Evolutionary conservation across 2,888 invertebrate genomes (phyloP).

Genomic region (Leucophenga maculata): DNA sequence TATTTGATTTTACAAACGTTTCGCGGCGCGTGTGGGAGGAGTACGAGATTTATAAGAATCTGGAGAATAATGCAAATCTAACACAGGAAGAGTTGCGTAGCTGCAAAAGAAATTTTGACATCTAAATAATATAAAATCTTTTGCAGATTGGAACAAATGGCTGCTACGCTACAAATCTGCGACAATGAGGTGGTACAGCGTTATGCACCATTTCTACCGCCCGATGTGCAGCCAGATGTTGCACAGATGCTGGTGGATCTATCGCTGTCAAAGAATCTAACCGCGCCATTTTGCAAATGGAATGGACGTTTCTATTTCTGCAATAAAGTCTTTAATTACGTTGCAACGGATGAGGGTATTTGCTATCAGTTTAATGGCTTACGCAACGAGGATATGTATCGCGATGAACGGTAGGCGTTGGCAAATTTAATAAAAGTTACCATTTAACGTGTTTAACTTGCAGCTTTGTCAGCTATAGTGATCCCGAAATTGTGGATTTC

Average conservation of each 20-base stretch:
- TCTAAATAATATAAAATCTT: not conserved
- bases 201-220: conserved; percentile 55
- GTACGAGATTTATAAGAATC: conserved; percentile 40
- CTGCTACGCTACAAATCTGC: conserved; percentile 68
- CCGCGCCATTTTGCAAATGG: conserved; percentile 69
- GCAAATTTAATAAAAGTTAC: not conserved
- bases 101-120: not conserved
- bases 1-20: conserved; percentile 63
- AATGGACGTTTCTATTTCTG: conserved; percentile 68
- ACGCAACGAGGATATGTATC: conserved; percentile 62
- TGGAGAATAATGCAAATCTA: conserved; percentile 38
- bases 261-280: conserved; percentile 63
- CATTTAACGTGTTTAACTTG: not conserved
- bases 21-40: conserved; percentile 53
- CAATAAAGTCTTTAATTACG: conserved; percentile 62
- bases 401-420: conserved; percentile 51
- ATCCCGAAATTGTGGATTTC: conserved; percentile 58
- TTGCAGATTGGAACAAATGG: conserved; percentile 57
- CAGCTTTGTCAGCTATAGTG: conserved; percentile 58
- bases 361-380: conserved; percentile 71
- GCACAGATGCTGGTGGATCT: conserved; percentile 59
- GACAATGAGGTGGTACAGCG: conserved; percentile 61
- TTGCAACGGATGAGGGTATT: conserved; percentile 69
- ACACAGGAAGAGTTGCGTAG: conserved; percentile 53
- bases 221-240: conserved; percentile 43